Percentiles rank a stretch among this genome's conserved stretches.
Evolutionary conservation across 2,797 vertebrate genomes (phyloP).

Genomic region (Typhlichthys subterraneus): DNA sequence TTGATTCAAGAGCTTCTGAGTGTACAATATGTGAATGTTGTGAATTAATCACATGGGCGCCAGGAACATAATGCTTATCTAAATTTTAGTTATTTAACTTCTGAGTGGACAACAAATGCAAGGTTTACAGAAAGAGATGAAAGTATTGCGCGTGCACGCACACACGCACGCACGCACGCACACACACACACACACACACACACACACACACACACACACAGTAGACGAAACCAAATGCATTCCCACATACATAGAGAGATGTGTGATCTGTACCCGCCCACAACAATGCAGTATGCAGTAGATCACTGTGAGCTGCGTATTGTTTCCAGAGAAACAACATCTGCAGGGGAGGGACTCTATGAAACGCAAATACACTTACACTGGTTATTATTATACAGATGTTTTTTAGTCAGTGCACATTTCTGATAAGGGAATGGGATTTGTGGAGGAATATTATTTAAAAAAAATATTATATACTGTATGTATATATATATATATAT

Average conservation of each 20-base stretch:
- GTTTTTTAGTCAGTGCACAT: conserved; percentile 28
- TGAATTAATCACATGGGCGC: conserved; percentile 69
- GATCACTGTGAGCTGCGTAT: background rate
- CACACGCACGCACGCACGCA: background rate
- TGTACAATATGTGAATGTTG: conserved; percentile 57
- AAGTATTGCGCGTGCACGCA: conserved; percentile 1
- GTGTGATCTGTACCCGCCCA: conserved; percentile 34
- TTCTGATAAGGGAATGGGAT: conserved; percentile 25
- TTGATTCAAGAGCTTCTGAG: conserved; percentile 71
- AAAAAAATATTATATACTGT: too few relatives aligned
- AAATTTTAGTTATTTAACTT: background rate
- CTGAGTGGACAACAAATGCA: background rate
- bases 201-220: background rate
- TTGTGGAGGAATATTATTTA: conserved; percentile 7
- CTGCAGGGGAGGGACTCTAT: conserved; percentile 5
- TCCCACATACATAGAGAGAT: conserved; percentile 16
- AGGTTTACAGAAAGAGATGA: conserved; percentile 29
- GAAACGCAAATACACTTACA: conserved; percentile 19
- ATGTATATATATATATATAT: too few relatives aligned
- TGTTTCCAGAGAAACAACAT: conserved; percentile 29
- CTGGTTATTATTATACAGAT: conserved; percentile 34
- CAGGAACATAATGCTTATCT: conserved; percentile 41
- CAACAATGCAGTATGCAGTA: conserved; percentile 16
- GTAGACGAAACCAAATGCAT: conserved; percentile 9
- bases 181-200: conserved; percentile 3